Base-by-base conservation (phyloP, 2,797 vertebrate genomes). In the Malacoctenus gilli region DNA sequence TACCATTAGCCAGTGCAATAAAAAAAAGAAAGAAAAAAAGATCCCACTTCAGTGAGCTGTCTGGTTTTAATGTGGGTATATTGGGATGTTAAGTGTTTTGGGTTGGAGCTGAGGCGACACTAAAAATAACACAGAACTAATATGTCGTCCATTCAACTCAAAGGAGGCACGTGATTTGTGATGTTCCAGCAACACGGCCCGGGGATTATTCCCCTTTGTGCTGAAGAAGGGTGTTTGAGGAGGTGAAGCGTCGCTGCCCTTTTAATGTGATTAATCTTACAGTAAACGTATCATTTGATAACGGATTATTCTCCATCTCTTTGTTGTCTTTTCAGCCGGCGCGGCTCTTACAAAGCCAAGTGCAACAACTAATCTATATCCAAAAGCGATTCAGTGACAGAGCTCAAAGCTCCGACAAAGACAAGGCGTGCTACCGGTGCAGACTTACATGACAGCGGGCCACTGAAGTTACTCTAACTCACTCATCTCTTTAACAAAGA, bases 401-500 rank as follows among this genome's bases (percentile, higher is more conserved):
- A 49, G 43, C 22, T 5, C 25, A 28, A 19, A 10, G 47, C 22
- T 59, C 65, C 75, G 47, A 81, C 77, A 81, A 81, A 83, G 68
- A 64, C 77, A 46, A 34, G 71, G 75, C 75, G 38, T 75, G 57
- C 68, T 38, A 23, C 47, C 16, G 4, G 46, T 58, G 58, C 69
- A 69, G 70, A 80, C 68, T 62, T 40, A 48, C 60, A 79, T 72
- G 80, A 76, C 71, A 82, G 40, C 1, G 39, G 72, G 79, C 79
- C 74, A 62, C 65, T 58, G 8, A 59, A 74, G 72, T 75, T 74
- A 79, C 78, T 84, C 78, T 75, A 79, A 79, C 77, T 86, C 87
- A 85, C 86, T 88, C 86, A 87, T 88, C 88, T 83, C 74, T 65
- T 65, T 63, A 71, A 85, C 84, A 89, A 89, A 90, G 84, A 68